phyloP scores from a whole-genome alignment of 2,797 vertebrate genomes.

The Brotula barbata region DNA sequence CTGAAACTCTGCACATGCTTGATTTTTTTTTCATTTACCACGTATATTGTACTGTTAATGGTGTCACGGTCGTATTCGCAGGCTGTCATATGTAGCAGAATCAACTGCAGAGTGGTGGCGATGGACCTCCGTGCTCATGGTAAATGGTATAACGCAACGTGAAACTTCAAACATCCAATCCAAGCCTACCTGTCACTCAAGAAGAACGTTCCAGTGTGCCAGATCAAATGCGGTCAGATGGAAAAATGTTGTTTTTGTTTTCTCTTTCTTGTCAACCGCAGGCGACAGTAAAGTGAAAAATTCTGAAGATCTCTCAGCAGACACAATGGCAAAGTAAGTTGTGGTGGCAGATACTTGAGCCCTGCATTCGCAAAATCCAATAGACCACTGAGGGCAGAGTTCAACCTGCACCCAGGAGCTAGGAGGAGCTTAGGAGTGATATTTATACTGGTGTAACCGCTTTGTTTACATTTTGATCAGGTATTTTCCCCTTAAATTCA shows the following conservation, averaged over 20 bases:
- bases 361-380: no score
- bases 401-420: no score
- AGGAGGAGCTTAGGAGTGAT: no score
- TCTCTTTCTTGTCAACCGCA: conserved; percentile 63
- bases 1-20: not conserved
- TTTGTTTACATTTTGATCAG: no score
- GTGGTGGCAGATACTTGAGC: not conserved
- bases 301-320: conserved; percentile 93
- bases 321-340: conserved; percentile 97
- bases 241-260: not conserved
- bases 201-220: no score
- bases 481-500: no score
- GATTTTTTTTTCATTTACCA: not conserved
- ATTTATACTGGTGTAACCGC: no score
- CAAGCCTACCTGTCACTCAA: no score
- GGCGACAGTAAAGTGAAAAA: conserved; percentile 95
- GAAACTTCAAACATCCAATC: no score
- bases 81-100: conserved; percentile 91
- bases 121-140: conserved; percentile 95
- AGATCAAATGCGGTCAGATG: not conserved
- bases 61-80: conserved; percentile 63
- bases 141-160: conserved; percentile 76
- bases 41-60: not conserved
- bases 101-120: conserved; percentile 93
- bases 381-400: no score